phyloP scores from a whole-genome alignment of 35 echinoderm and acorn worm species.

The Patiria miniata region DNA sequence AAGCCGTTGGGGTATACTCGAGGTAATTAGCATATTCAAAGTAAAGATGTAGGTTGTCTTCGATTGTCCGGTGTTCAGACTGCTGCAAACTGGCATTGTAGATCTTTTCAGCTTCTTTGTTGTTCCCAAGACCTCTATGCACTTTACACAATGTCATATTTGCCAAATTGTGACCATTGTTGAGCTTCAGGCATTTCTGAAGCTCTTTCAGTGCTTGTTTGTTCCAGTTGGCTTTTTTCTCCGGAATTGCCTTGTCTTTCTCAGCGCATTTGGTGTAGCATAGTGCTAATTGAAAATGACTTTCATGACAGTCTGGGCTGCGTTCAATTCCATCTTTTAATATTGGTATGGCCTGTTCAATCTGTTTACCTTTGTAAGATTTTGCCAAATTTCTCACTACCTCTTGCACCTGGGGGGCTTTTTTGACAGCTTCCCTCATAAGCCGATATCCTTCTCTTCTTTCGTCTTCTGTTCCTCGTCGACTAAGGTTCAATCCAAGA shows the following conservation, averaged over 20 bases:
- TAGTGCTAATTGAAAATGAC: neutral
- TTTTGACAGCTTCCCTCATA: neutral
- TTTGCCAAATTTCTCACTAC: neutral
- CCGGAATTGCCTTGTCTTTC: neutral
- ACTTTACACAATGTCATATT: no score
- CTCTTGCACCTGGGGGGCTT: neutral
- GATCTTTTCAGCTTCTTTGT: neutral
- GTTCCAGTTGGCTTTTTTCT: neutral
- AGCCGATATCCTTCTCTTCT: neutral
- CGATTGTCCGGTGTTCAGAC: no score
- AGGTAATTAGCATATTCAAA: no score
- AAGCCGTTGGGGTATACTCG: neutral
- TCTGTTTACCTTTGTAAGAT: neutral
- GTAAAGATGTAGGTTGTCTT: no score
- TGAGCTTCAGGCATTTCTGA: neutral
- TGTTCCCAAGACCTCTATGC: no score
- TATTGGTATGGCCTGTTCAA: neutral
- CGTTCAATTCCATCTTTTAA: neutral
- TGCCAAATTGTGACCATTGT: no score
- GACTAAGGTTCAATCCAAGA: neutral
- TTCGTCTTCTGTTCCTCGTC: neutral
- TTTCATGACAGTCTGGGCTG: neutral
- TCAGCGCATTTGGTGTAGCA: neutral
- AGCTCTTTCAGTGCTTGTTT: neutral
- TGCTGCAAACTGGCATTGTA: neutral